Evolutionary conservation across 1,140 invertebrate species (phyloP), one percentile per base, ranked within the genome.

Genomic region (Gryon sp.): DNA sequence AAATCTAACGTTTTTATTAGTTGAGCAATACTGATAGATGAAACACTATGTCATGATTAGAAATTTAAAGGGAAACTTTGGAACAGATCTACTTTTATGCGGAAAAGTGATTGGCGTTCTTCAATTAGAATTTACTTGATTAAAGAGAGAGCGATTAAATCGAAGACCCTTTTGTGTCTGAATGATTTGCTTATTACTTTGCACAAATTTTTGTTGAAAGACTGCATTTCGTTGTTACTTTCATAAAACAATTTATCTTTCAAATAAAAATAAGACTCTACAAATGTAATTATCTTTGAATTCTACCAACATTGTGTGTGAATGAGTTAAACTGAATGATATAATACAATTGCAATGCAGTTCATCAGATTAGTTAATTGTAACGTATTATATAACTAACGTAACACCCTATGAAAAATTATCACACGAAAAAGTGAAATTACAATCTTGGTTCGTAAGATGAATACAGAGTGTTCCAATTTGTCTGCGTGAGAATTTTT

Each of bases 401-500:
- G 46, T 12, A 72, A 62, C 12, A 20, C 12, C 28, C 4, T 38
- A 46, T 20, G 62, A 59, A 59, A 8, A 26, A 59, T 65, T 57
- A 65, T 46, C 41, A 20, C 11, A 48, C 11, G 36, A 52, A 66
- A 65, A 55, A 75, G 62, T 66, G 53, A 75, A 75, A 75, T 62
- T 46, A 65, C 32, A 36, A 55, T 55, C 38, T 12, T 26, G 46
- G 32, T 26, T 28, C 28, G 12, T 12, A 20, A 59, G 59, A 46
- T 28, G 19, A 63, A 65, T 40, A 11, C 15, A 36, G 19, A 52
- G 36, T 28, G 11, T 9, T 26, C 34, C 12, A 28, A 72, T 45
- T 32, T 72, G 52, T 53, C 59, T 50, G 48, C 48, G 59, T 73
- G 74, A 76, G 78, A 76, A 74, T 73, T 46, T 60, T 59, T 48